Conservation (phyloP, 2,797 vertebrate genomes). For the Cryptoblepharus egeriae region DNA sequence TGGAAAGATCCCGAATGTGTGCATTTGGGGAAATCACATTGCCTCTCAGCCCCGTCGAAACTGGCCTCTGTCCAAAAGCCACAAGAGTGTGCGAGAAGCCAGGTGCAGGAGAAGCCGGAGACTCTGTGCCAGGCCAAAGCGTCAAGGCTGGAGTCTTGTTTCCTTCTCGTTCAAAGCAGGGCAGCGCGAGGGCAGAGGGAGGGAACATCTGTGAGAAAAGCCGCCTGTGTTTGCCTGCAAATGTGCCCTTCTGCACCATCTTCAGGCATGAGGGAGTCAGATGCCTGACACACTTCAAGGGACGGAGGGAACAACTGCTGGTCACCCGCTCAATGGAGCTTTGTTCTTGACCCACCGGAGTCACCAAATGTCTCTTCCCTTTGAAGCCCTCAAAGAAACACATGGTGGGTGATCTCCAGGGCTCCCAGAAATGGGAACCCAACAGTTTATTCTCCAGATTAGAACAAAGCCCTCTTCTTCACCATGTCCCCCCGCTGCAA, state of each 20-base stretch:
- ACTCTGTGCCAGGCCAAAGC: not conserved
- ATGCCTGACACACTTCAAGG: constrained; percentile 57
- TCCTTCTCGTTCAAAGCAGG: not conserved
- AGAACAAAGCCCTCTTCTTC: constrained; percentile 33
- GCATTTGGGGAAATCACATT: not conserved
- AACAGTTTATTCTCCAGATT: constrained; percentile 44
- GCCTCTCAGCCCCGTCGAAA: not conserved
- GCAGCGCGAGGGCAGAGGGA: constrained; percentile 7
- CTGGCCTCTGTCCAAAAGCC: not conserved
- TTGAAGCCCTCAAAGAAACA: constrained; percentile 62
- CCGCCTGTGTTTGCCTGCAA: not conserved
- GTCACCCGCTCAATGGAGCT: constrained; percentile 53
- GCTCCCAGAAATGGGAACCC: constrained; percentile 52
- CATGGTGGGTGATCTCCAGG: constrained; percentile 46
- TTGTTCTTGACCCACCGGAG: constrained; percentile 61
- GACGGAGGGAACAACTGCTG: constrained; percentile 59
- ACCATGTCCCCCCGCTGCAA: not conserved
- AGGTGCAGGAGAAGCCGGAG: not conserved
- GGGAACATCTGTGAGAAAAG: not conserved
- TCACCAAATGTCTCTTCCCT: constrained; percentile 57
- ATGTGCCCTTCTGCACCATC: fast-evolving
- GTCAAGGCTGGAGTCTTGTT: not conserved
- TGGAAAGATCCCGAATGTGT: not conserved
- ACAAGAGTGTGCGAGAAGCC: not conserved
- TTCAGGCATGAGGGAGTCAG: not conserved